Conservation (phyloP, 2,888 invertebrate genomes). For the Rhogogaster chlorosoma region DNA sequence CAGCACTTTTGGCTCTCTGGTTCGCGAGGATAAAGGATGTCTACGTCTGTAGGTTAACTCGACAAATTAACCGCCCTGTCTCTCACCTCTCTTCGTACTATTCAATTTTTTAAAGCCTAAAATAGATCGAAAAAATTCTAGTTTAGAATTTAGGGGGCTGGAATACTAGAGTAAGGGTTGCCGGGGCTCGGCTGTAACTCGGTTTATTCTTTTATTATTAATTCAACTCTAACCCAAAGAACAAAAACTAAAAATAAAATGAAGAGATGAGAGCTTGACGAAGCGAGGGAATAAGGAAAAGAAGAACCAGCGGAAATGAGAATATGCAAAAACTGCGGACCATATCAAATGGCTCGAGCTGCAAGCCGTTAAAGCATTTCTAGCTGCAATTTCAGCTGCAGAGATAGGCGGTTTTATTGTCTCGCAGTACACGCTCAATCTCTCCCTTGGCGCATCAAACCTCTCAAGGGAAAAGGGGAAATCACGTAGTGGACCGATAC, state of each 20-base stretch:
- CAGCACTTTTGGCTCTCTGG: conserved; percentile 11
- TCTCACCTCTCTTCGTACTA: background rate
- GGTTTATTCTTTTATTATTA: conserved; percentile 22
- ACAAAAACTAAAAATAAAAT: background rate
- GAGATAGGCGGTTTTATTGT: background rate
- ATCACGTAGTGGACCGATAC: background rate
- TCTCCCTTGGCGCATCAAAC: background rate
- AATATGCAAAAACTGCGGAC: background rate
- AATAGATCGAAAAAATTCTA: background rate
- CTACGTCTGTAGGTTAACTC: conserved; percentile 34
- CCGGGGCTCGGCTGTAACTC: conserved; percentile 12
- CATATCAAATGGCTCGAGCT: background rate
- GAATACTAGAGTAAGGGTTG: conserved; percentile 11
- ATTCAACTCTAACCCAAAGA: background rate
- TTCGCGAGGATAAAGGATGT: conserved; percentile 26
- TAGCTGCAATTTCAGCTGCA: background rate
- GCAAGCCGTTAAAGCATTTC: background rate
- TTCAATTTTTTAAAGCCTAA: background rate
- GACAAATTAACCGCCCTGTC: conserved; percentile 39
- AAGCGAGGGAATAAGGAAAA: background rate
- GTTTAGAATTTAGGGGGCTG: background rate
- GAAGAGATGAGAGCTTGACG: background rate
- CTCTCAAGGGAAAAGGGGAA: background rate
- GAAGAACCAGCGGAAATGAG: background rate
- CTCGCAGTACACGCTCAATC: background rate